Evolutionary conservation across 2,113 vertebrate genomes (phyloP).

Genomic region (Amblyornis subalaris): DNA sequence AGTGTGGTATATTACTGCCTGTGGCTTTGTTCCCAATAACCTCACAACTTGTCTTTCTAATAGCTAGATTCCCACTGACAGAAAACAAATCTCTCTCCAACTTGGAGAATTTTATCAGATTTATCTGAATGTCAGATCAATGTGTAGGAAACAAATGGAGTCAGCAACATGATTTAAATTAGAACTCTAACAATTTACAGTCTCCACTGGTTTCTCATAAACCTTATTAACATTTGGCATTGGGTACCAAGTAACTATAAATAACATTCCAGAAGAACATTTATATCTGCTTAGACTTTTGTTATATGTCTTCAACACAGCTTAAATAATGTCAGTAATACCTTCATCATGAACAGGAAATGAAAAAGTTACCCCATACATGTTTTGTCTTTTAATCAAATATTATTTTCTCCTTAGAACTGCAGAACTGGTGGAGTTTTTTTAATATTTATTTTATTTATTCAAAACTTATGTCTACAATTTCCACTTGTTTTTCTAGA

Average conservation of each 20-base stretch:
- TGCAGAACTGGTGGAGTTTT: background rate
- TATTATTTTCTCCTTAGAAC: conserved; percentile 64
- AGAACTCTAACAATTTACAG: conserved; percentile 64
- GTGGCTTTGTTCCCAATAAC: conserved; percentile 63
- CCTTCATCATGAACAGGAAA: conserved; percentile 73
- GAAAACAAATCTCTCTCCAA: conserved; percentile 66
- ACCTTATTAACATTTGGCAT: conserved; percentile 68
- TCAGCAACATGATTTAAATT: conserved; percentile 65
- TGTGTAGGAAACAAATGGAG: conserved; percentile 67
- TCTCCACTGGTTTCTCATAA: conserved; percentile 70
- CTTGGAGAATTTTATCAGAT: conserved; percentile 68
- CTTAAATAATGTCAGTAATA: conserved; percentile 65
- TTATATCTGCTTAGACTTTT: conserved; percentile 68
- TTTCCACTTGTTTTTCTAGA: conserved; percentile 70
- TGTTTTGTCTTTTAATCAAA: conserved; percentile 70
- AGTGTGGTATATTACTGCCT: conserved; percentile 37
- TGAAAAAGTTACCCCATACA: conserved; percentile 68
- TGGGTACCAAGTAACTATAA: conserved; percentile 68
- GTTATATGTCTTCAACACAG: conserved; percentile 53
- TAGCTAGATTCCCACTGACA: conserved; percentile 54
- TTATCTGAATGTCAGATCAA: conserved; percentile 64
- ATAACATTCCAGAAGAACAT: conserved; percentile 64
- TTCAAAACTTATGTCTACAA: conserved; percentile 58
- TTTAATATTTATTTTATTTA: conserved; percentile 48
- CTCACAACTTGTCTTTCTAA: conserved; percentile 35